phyloP scores from a whole-genome alignment of 2,888 invertebrate genomes.

The Apotomis betuletana region DNA sequence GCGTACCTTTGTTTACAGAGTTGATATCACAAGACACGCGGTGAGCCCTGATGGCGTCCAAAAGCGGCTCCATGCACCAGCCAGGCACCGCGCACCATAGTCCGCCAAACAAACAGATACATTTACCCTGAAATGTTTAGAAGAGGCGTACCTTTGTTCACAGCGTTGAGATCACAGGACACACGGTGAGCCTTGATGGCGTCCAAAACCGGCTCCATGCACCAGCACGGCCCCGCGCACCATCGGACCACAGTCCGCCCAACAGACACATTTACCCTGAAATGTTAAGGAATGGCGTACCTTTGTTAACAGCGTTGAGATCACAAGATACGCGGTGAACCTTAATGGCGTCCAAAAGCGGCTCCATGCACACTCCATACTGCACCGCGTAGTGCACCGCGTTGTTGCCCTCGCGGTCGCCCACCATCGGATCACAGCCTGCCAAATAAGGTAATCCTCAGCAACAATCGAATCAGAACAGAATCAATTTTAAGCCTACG shows the following conservation, averaged over 20 bases:
- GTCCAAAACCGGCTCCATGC: slow-evolving; percentile 79
- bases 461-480: too few relatives aligned
- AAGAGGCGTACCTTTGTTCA: slow-evolving; percentile 60
- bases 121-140: slow-evolving; percentile 25
- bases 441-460: not conserved
- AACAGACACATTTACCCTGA: slow-evolving; percentile 40
- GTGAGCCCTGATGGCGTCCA: slow-evolving; percentile 64
- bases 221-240: too few relatives aligned
- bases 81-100: slow-evolving; percentile 49
- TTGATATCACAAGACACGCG: slow-evolving; percentile 58
- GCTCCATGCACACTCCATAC: slow-evolving; percentile 68
- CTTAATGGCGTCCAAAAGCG: slow-evolving; percentile 72
- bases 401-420: slow-evolving; percentile 83
- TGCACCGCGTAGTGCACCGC: slow-evolving; percentile 86
- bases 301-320: slow-evolving; percentile 64
- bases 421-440: slow-evolving; percentile 76
- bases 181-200: slow-evolving; percentile 55
- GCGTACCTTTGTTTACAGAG: slow-evolving; percentile 64
- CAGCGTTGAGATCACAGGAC: slow-evolving; percentile 61
- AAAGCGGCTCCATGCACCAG: slow-evolving; percentile 72
- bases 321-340: slow-evolving; percentile 55
- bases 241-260: slow-evolving; percentile 47
- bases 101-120: slow-evolving; percentile 30
- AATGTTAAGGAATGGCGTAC: slow-evolving; percentile 49
- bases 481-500: too few relatives aligned